Evolutionary conservation across 2,888 invertebrate genomes (phyloP).

Genomic region (Zele albiditarsus): DNA sequence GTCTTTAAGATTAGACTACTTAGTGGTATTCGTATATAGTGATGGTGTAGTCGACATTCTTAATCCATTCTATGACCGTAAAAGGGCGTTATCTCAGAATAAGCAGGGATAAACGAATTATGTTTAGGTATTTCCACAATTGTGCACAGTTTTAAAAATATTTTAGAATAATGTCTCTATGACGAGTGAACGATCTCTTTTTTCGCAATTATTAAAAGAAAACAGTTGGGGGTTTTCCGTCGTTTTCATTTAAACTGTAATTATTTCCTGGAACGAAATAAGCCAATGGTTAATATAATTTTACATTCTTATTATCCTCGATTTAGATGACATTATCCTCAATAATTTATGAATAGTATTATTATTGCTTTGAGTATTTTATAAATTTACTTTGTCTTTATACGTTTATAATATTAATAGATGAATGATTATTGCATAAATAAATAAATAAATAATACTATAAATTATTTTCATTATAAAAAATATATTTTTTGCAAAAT

Average conservation of each 20-base stretch:
- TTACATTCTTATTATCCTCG: no score
- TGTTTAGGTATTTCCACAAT: conserved; percentile 27
- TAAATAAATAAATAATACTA: no score
- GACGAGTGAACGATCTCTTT: conserved; percentile 51
- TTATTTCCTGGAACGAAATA: background rate
- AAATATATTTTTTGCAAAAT: no score
- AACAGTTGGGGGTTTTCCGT: conserved; percentile 21
- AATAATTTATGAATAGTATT: no score
- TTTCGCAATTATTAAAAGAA: conserved; percentile 58
- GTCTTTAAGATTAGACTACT: conserved; percentile 52
- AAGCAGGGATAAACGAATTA: conserved; percentile 64
- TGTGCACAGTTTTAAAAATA: conserved; percentile 9
- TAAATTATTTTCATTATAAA: no score
- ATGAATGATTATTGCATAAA: no score
- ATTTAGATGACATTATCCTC: no score
- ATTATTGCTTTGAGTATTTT: no score
- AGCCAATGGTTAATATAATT: background rate
- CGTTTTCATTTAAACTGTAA: conserved; percentile 4
- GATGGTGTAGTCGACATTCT: background rate
- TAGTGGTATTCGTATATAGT: conserved; percentile 32
- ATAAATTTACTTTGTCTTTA: no score
- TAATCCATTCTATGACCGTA: background rate
- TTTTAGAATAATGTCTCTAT: no score
- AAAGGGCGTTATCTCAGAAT: conserved; percentile 64
- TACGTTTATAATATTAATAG: no score